Base-by-base conservation (phyloP, 2,888 invertebrate genomes). In the Terebella lapidaria region DNA sequence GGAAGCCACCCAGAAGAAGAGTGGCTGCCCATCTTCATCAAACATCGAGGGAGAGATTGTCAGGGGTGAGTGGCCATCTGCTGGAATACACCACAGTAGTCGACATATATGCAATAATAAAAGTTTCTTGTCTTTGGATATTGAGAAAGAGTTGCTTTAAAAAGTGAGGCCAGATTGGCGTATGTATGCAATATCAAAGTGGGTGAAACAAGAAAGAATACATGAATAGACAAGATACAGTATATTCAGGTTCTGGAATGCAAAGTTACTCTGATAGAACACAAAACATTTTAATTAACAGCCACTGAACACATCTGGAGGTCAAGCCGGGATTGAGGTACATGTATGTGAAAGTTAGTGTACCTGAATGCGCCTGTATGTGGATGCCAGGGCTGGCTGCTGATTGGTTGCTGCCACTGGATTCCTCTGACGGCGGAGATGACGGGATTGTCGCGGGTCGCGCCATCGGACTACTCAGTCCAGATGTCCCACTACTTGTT, bases 1-100 rank as follows among this genome's bases (percentile, higher is more conserved):
- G 30, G 91, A 90, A 57, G 93, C 91, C 56, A 92, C 91, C 91
- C 93, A 94, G 26, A 68, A 57, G 2, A 63, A 62, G 35, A 68
- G 35, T 0, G 60, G 60, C 49, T 62, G 60, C 15, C 68, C 67
- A 5, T 59, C 51, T 20, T 67, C 67, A 26, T 57, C 51, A 54
- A 56, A 54, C 52, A 67, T 59, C n/a, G 66, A 55, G 25, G 61
- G 61, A 15, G 55, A 57, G 1, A 59, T 59, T 1, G 61, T 45
- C 10, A 27, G 52, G 15, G 58, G 15, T 15, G 42, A 35, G 10
- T 35, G 42, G 3, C 28, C 45, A 18, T 30, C 56, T 49, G 46
- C 45, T 20, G 42, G 35, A 20, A 4, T n/a, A 10, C n/a, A n/a
- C n/a, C n/a, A n/a, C n/a, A n/a, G n/a, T n/a, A n/a, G n/a, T n/a